phyloP scores from a whole-genome alignment of 2,113 vertebrate species.

The Rhinopomastus cyanomelas region DNA sequence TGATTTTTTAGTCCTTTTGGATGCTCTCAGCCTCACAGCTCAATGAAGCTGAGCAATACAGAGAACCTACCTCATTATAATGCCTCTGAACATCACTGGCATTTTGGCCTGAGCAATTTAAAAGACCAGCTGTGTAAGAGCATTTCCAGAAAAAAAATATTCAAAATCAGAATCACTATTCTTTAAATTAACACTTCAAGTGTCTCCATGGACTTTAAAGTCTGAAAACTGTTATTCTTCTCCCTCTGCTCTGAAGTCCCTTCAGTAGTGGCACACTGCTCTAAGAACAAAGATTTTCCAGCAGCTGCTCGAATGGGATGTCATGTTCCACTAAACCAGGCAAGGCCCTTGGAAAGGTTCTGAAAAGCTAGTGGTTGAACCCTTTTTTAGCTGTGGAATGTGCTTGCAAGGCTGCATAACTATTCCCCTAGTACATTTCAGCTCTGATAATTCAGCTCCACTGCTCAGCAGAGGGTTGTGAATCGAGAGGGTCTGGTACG shows the following conservation, averaged over 20 bases:
- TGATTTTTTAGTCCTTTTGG: not conserved
- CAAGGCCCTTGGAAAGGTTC: not conserved
- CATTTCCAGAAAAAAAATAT: not conserved
- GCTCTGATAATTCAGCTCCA: not conserved
- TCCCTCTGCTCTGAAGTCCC: not conserved
- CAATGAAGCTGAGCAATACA: not conserved
- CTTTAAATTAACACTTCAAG: not conserved
- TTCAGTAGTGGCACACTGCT: not conserved
- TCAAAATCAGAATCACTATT: not conserved
- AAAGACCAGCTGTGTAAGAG: not conserved
- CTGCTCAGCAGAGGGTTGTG: not conserved
- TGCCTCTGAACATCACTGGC: not conserved
- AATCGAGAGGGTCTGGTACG: not conserved
- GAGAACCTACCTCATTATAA: not conserved
- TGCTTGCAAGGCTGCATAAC: not conserved
- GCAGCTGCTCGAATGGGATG: not conserved
- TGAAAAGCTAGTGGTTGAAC: not conserved
- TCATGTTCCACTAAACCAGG: not conserved
- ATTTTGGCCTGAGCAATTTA: not conserved
- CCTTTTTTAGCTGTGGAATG: not conserved
- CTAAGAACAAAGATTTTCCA: not conserved
- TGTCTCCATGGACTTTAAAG: not conserved
- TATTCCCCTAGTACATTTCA: not conserved
- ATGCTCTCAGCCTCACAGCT: not conserved
- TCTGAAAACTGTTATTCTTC: not conserved